phyloP scores from a whole-genome alignment of 2,888 invertebrate species.

The Adelognathus sp. region DNA sequence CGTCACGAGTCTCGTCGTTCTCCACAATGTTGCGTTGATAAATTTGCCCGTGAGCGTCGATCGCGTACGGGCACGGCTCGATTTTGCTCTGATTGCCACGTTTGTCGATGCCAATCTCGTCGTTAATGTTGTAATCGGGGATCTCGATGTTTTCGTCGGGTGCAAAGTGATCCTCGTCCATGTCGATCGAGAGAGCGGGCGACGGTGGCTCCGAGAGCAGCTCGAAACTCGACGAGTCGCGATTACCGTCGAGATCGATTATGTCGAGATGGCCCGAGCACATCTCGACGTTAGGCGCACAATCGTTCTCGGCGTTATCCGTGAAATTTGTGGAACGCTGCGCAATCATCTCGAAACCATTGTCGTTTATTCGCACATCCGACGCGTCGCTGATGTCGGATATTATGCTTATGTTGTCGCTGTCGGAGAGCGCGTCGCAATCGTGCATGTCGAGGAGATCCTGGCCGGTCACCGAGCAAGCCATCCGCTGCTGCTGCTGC shows the following conservation, averaged over 20 bases:
- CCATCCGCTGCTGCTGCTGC: slow-evolving; percentile 8
- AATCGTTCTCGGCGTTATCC: slow-evolving; percentile 50
- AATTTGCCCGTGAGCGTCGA: slow-evolving; percentile 54
- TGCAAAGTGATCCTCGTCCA: slow-evolving; percentile 64
- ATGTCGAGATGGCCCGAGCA: neutral
- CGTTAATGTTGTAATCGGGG: slow-evolving; percentile 49
- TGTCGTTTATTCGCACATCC: slow-evolving; percentile 48
- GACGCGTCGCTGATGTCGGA: slow-evolving; percentile 70
- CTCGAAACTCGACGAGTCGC: slow-evolving; percentile 65
- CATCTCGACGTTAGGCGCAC: neutral
- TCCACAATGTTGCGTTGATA: slow-evolving; percentile 33
- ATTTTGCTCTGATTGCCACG: slow-evolving; percentile 25
- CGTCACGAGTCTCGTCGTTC: slow-evolving; percentile 14
- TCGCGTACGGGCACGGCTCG: slow-evolving; percentile 19
- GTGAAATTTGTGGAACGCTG: slow-evolving; percentile 62
- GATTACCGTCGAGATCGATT: slow-evolving; percentile 58
- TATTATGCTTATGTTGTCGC: slow-evolving; percentile 76
- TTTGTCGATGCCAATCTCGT: slow-evolving; percentile 34
- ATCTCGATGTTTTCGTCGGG: slow-evolving; percentile 32
- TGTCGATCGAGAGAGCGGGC: slow-evolving; percentile 56
- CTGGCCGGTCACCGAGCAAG: slow-evolving; percentile 48
- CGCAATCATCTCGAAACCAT: slow-evolving; percentile 73
- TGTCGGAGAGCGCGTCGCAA: slow-evolving; percentile 71
- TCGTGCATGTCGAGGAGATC: slow-evolving; percentile 51
- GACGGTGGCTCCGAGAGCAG: slow-evolving; percentile 61